phyloP scores from a whole-genome alignment of 2,113 vertebrate species.

The Sclerurus mexicanus region DNA sequence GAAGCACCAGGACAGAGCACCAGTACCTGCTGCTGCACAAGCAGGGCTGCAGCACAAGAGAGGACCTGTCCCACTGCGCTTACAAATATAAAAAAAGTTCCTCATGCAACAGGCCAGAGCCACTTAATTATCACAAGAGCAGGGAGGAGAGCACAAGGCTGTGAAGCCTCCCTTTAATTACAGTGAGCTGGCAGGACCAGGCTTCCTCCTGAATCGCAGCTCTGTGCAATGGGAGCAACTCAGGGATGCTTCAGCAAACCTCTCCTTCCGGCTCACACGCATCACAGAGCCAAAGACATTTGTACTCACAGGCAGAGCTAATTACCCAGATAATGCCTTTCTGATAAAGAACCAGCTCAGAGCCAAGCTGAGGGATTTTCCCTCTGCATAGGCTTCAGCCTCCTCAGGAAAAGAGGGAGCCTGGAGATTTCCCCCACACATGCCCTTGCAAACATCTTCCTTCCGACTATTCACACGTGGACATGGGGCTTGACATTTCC shows the following conservation, averaged over 20 bases:
- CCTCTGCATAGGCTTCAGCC: background rate
- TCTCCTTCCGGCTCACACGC: background rate
- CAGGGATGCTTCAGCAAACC: constrained; percentile 1
- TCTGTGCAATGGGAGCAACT: background rate
- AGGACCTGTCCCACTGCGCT: background rate
- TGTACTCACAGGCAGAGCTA: constrained; percentile 22
- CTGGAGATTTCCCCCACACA: background rate
- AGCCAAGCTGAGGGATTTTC: background rate
- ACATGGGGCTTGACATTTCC: rapidly evolving
- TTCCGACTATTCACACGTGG: rapidly evolving
- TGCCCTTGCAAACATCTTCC: background rate
- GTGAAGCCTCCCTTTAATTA: background rate
- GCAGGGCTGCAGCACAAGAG: background rate
- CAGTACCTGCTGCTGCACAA: background rate
- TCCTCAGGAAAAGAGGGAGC: background rate
- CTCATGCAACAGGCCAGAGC: background rate
- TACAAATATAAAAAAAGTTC: background rate
- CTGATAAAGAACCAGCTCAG: constrained; percentile 18
- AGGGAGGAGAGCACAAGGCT: background rate
- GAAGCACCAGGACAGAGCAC: background rate
- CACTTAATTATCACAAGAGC: background rate
- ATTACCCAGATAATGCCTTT: constrained; percentile 35
- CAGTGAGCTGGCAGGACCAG: background rate
- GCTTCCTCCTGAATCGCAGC: background rate
- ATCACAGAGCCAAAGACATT: background rate